Evolutionary conservation across 64 coral and sea anemone species (phyloP), one percentile per base, ranked within the genome.

Genomic region (Astreopora myriophthalma): DNA sequence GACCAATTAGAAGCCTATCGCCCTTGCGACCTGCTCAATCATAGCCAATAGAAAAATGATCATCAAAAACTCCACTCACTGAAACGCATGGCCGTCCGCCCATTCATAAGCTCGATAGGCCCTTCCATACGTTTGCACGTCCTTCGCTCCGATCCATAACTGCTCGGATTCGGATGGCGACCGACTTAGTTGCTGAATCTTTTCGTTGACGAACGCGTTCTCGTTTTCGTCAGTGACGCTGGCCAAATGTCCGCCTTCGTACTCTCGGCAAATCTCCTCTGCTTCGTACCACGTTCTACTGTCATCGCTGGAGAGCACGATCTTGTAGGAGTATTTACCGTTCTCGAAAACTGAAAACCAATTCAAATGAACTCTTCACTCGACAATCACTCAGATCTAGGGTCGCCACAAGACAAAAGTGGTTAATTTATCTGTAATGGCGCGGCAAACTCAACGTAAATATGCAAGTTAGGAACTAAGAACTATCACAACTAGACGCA

Each of bases 271-370:
- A 19, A 85, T 62, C 46, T 92, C 89, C 40, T 92, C 89, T 25
- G 89, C 89, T 57, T 92, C 80, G 90, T 92, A 92, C 70, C 81
- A 92, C 10, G 90, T 92, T 34, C 90, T 69, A 34, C 38, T 76
- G 80, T 92, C 90, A 64, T 92, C 90, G 27, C 69, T 69, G 26
- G 70, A 49, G 6, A 74, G 58, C 8, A 92, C 80, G 13, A 92
- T 58, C 69, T 92, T 92, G 90, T 92, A 92, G 11, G 83, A 85
- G 48, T 85, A 86, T 44, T 92, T 80, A 23, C 72, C 90, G 3
- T 72, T 80, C 37, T 92, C 79, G 30, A 92, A 92, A 65, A 92
- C 90, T 92, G 70, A 12, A 57, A 38, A 20, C 22, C 25, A 46
- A 82, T n/a, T 20, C 33, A 37, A 75, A 75, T 29, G 26, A 58